Evolutionary conservation across 1,140 invertebrate species (phyloP).

Genomic region (Caenorhabditis remanei): DNA sequence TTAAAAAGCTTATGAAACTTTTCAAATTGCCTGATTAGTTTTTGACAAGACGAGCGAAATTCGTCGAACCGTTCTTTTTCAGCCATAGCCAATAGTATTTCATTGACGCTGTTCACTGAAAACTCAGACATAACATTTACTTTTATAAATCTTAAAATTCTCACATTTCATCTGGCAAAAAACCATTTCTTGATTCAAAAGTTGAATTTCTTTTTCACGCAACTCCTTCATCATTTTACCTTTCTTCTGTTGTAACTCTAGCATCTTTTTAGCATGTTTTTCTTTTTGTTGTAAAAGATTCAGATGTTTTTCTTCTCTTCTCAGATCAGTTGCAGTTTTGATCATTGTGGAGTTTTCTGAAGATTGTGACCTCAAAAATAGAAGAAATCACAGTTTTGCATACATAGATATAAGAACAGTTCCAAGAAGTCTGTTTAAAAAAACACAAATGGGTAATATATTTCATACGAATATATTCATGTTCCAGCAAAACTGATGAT

Average conservation of each 20-base stretch:
- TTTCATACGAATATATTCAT: too few species aligned
- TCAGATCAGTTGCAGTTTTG: too few species aligned
- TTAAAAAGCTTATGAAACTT: background rate
- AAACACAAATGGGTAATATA: too few species aligned
- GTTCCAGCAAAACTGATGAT: too few species aligned
- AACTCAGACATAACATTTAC: background rate
- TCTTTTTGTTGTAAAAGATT: background rate
- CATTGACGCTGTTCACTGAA: background rate
- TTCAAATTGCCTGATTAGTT: background rate
- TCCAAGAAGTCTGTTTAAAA: too few species aligned
- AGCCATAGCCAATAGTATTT: background rate
- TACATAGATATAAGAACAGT: too few species aligned
- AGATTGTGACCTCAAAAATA: too few species aligned
- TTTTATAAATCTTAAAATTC: background rate
- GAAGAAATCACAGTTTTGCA: too few species aligned
- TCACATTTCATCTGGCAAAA: background rate
- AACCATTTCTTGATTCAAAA: background rate
- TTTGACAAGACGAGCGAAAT: background rate
- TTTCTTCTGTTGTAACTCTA: background rate
- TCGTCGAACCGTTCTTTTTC: background rate
- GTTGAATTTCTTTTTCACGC: background rate
- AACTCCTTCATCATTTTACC: background rate
- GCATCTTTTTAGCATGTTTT: background rate
- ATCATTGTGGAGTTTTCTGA: too few species aligned
- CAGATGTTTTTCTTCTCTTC: background rate